These are phyloP conservation scores for Motacilla alba DNA, from an alignment of 2,113 vertebrate genomes.

Conservation along the genomic window DNA sequence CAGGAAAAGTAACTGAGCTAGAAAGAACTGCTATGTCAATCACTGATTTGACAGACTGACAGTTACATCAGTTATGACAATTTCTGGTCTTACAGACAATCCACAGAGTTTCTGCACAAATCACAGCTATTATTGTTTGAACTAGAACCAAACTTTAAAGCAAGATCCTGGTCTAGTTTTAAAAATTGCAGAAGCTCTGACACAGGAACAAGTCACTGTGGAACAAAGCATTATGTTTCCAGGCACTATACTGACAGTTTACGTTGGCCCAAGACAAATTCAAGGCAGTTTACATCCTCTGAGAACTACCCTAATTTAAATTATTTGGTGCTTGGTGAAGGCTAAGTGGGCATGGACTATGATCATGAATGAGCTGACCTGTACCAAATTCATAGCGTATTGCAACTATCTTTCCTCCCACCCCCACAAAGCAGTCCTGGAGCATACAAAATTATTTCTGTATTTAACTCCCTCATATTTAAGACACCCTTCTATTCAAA, in stretches of 20 bases:
- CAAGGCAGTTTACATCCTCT: not conserved
- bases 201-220: not conserved
- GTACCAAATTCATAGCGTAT: not conserved
- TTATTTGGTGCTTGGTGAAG: not conserved
- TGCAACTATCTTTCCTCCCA: not conserved
- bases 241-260: not conserved
- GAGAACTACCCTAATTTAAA: not conserved
- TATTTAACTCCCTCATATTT: not conserved
- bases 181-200: not conserved
- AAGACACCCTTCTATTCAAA: not conserved
- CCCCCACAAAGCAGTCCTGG: not conserved
- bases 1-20: constrained; percentile 1
- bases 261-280: not conserved
- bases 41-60: constrained; percentile 14
- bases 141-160: not conserved
- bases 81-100: not conserved
- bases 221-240: not conserved
- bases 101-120: not conserved
- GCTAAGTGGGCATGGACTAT: not conserved
- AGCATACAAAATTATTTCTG: not conserved
- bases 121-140: not conserved
- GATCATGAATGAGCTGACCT: not conserved
- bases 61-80: not conserved
- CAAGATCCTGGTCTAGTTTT: not conserved
- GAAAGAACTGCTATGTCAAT: constrained; percentile 32